A percentile compares a stretch with the other conserved stretches of the same genome.
Conservation (phyloP, 1,140 invertebrate genomes). For the Eurosta solidaginis region DNA sequence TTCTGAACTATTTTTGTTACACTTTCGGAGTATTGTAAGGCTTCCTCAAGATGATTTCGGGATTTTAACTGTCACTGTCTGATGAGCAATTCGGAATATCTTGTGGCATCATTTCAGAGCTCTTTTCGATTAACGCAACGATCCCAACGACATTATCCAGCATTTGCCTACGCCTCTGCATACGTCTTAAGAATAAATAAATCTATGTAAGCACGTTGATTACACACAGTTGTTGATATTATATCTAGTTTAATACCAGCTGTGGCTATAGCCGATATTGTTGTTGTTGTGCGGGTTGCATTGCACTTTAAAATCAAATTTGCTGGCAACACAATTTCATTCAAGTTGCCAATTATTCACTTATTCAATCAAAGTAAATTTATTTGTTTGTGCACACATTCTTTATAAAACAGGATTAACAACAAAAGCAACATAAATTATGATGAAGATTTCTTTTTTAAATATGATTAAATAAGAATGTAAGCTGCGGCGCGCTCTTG, state of each 20-base stretch:
- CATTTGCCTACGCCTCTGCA: too few species aligned
- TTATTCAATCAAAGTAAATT: conserved; percentile 60
- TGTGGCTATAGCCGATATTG: neutral
- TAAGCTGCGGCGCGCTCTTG: neutral
- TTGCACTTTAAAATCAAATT: conserved; percentile 39
- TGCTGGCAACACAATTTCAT: conserved; percentile 60
- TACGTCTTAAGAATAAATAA: too few species aligned
- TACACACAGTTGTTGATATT: neutral
- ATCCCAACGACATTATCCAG: too few species aligned
- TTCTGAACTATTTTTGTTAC: too few species aligned
- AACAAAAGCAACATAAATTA: neutral
- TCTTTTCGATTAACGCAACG: too few species aligned
- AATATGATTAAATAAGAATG: neutral
- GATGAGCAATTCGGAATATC: too few species aligned
- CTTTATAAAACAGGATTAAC: neutral
- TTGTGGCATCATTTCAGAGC: too few species aligned
- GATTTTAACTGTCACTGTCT: too few species aligned
- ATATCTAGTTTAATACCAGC: conserved; percentile 6
- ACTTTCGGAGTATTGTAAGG: too few species aligned
- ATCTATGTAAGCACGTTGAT: too few species aligned
- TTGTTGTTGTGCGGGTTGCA: neutral
- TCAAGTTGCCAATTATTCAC: conserved; percentile 59
- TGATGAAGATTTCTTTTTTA: neutral
- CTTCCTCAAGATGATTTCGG: too few species aligned
- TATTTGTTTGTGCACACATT: conserved; percentile 47